These are phyloP conservation scores for Ceyx margarethae DNA, from an alignment of 2,113 vertebrate species.

Conservation along the genomic window DNA sequence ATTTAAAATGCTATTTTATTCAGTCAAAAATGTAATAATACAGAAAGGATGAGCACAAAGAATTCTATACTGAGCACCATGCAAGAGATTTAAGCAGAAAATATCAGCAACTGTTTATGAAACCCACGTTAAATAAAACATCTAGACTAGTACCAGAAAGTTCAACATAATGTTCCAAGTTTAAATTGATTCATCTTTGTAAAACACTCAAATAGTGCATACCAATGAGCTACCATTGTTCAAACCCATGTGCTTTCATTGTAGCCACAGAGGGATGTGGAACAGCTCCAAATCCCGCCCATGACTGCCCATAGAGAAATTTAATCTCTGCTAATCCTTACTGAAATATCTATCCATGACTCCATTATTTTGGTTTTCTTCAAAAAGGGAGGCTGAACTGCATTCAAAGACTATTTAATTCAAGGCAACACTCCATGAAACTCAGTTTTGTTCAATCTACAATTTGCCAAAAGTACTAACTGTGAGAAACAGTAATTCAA, in stretches of 20 bases:
- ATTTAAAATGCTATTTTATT: neutral
- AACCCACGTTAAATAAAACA: neutral
- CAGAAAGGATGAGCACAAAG: neutral
- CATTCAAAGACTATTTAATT: neutral
- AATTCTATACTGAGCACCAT: neutral
- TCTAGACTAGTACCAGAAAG: neutral
- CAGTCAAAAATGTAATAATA: neutral
- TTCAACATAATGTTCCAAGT: neutral
- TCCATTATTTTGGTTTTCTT: neutral
- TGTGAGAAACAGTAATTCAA: neutral
- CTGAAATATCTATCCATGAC: neutral
- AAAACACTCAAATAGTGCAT: neutral
- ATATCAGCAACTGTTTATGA: neutral
- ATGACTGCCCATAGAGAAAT: neutral
- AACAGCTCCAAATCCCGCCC: neutral
- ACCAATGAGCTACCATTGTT: neutral
- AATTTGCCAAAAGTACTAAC: neutral
- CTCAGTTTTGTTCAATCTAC: neutral
- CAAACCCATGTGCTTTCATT: neutral
- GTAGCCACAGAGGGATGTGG: neutral
- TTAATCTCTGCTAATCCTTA: constrained; percentile 12
- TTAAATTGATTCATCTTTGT: neutral
- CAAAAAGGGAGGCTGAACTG: neutral
- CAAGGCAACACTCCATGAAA: neutral
- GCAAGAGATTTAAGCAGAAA: neutral